These are phyloP conservation scores for Epsilonema sp. DNA, from an alignment of 2,888 invertebrate species.

Conservation along the genomic window DNA sequence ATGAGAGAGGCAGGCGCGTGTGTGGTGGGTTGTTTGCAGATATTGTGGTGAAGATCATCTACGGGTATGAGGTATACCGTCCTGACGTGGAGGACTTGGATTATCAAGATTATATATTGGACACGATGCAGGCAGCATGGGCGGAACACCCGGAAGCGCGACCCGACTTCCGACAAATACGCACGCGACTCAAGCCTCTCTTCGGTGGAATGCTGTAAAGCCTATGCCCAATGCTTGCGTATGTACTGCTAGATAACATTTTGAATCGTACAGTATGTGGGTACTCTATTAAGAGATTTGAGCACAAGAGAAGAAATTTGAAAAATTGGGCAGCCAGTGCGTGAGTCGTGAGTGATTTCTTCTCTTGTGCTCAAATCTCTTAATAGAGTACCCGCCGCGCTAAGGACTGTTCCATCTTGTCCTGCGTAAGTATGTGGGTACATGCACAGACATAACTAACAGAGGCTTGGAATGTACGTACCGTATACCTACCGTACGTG, in stretches of 20 bases:
- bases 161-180: slow-evolving; percentile 55
- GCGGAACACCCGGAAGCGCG: slow-evolving; percentile 55
- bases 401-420: too few species aligned
- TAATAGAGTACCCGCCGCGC: too few species aligned
- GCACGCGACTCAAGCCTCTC: slow-evolving; percentile 57
- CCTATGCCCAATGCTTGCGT: slow-evolving; percentile 1
- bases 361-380: too few species aligned
- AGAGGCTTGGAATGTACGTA: too few species aligned
- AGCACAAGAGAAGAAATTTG: too few species aligned
- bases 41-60: slow-evolving; percentile 61
- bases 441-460: too few species aligned
- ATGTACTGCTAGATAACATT: background rate
- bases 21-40: too few species aligned
- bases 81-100: slow-evolving; percentile 50
- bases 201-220: slow-evolving; percentile 23
- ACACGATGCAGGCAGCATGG: slow-evolving; percentile 63
- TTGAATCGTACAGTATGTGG: background rate
- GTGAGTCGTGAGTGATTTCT: too few species aligned
- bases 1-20: too few species aligned
- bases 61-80: slow-evolving; percentile 36
- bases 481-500: background rate
- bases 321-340: too few species aligned
- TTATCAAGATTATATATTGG: slow-evolving; percentile 57
- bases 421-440: background rate
- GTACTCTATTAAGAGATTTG: too few species aligned